Conservation (phyloP, 2,113 vertebrate genomes). For the Sclerurus mexicanus region DNA sequence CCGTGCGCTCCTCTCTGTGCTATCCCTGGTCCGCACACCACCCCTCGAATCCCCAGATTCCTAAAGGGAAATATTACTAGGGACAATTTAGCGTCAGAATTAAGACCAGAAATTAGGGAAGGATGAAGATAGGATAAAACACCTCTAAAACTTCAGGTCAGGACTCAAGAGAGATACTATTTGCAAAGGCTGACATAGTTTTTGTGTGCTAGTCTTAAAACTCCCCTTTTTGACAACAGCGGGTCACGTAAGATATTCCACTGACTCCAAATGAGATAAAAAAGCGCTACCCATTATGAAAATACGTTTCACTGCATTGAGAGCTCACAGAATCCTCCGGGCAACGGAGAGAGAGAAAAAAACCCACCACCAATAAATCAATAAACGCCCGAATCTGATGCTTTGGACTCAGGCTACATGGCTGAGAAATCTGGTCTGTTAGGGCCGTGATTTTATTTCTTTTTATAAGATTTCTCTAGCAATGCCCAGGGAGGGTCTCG, state of each 20-base stretch:
- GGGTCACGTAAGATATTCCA: not conserved
- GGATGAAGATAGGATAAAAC: not conserved
- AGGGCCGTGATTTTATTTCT: not conserved
- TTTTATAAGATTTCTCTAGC: not conserved
- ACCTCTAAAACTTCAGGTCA: not conserved
- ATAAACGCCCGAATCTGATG: not conserved
- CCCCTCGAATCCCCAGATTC: not conserved
- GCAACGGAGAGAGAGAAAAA: not conserved
- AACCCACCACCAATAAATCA: not conserved
- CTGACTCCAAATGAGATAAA: not conserved
- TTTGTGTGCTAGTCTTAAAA: not conserved
- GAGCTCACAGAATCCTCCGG: not conserved
- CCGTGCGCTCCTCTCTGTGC: not conserved
- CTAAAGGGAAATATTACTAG: not conserved
- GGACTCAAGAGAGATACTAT: not conserved
- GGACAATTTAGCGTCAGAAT: not conserved
- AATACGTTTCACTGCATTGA: not conserved
- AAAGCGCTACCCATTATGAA: not conserved
- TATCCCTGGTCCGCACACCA: not conserved
- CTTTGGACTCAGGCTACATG: not conserved
- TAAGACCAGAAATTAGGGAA: not conserved
- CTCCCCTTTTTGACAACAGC: not conserved
- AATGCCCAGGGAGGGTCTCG: not conserved
- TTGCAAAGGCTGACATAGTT: fast-evolving
- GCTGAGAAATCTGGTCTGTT: not conserved